Evolutionary conservation across 2,888 invertebrate species (phyloP).

Genomic region (Yponomeuta cagnagella): DNA sequence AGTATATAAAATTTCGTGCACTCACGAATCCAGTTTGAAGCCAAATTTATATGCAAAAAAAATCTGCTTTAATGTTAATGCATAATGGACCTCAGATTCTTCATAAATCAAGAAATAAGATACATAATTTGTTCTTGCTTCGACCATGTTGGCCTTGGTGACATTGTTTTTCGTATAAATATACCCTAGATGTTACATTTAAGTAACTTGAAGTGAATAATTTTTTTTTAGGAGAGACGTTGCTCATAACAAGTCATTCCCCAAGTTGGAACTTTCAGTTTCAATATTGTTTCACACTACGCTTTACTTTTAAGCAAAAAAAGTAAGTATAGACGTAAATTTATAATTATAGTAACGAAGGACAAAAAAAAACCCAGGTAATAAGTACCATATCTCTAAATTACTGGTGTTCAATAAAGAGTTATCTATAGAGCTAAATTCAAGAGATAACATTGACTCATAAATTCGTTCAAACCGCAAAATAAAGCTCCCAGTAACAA

Average conservation of each 20-base stretch:
- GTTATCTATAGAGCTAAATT: too few relatives aligned
- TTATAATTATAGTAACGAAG: too few relatives aligned
- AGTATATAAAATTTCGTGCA: neutral
- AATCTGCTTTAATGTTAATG: neutral
- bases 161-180: slow-evolving; percentile 16
- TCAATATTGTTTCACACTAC: slow-evolving; percentile 13
- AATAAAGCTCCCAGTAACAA: neutral
- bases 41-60: neutral
- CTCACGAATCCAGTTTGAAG: neutral
- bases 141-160: slow-evolving; percentile 23
- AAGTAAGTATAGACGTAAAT: too few relatives aligned
- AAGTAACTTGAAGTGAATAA: neutral
- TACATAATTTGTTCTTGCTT: neutral
- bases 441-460: too few relatives aligned
- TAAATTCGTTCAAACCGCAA: neutral
- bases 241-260: slow-evolving; percentile 22
- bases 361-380: too few relatives aligned
- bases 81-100: neutral
- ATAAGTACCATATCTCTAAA: too few relatives aligned
- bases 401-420: too few relatives aligned
- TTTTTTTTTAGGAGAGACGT: slow-evolving; percentile 9
- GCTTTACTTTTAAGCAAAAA: too few relatives aligned
- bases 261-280: slow-evolving; percentile 24
- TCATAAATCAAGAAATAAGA: neutral
- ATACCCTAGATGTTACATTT: neutral